Evolutionary conservation across 2,888 invertebrate species (phyloP).

Genomic region (Drosophila conformis): DNA sequence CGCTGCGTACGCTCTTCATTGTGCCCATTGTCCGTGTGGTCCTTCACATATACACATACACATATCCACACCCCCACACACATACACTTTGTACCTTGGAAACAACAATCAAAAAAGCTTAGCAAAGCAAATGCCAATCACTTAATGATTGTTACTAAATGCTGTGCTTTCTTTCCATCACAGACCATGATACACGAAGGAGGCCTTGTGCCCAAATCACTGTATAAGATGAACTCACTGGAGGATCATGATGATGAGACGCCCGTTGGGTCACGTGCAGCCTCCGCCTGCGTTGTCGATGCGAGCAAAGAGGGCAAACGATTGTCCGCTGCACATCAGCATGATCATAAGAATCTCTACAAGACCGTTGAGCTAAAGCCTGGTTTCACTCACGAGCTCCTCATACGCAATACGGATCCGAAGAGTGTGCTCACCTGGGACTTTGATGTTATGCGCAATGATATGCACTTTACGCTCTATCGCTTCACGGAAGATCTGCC

Average conservation of each 20-base stretch:
- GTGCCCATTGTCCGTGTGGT: constrained; percentile 36
- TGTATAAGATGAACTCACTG: constrained; percentile 88
- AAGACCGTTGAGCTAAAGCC: constrained; percentile 82
- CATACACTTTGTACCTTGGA: constrained; percentile 27
- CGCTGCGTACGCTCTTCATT: constrained; percentile 29
- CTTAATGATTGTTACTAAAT: constrained; percentile 12
- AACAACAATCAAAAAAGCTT: constrained; percentile 19
- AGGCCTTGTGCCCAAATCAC: constrained; percentile 94
- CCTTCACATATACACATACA: constrained; percentile 17
- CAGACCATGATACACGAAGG: constrained; percentile 94
- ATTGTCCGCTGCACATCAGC: constrained; percentile 61
- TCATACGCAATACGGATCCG: constrained; percentile 92
- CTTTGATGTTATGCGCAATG: constrained; percentile 96
- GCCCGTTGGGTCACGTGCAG: constrained; percentile 33
- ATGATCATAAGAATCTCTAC: constrained; percentile 83
- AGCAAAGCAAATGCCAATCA: constrained; percentile 22
- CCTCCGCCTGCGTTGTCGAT: constrained; percentile 21
- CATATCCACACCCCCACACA: not conserved
- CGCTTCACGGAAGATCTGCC: constrained; percentile 81
- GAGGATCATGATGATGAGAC: constrained; percentile 71
- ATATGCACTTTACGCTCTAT: constrained; percentile 93
- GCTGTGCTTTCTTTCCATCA: constrained; percentile 10
- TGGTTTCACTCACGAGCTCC: constrained; percentile 90
- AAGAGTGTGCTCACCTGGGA: constrained; percentile 98
- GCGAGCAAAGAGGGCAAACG: constrained; percentile 53